phyloP scores from a whole-genome alignment of 2,888 invertebrate genomes.

The Drosophila longiperda region DNA sequence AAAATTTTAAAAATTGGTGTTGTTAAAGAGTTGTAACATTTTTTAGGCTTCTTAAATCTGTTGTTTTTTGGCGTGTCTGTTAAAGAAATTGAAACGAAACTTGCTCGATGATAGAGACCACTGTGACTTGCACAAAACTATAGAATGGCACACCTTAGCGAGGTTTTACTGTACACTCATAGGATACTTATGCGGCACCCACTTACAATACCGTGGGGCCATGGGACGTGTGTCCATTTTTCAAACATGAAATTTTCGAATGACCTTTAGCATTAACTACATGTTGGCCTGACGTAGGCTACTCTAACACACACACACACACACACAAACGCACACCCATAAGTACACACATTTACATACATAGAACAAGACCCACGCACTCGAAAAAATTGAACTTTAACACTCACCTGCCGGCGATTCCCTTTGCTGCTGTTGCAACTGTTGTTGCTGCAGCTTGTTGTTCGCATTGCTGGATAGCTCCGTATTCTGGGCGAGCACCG shows the following conservation, averaged over 20 bases:
- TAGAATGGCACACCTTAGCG: background rate
- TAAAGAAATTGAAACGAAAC: background rate
- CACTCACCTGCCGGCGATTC: slow-evolving; percentile 74
- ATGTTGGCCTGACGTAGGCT: slow-evolving; percentile 49
- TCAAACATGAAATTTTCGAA: slow-evolving; percentile 73
- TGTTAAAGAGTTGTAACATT: background rate
- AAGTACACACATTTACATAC: background rate
- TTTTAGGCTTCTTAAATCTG: background rate
- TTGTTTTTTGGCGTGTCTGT: background rate
- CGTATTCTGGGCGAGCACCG: slow-evolving; percentile 84
- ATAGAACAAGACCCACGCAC: slow-evolving; percentile 43
- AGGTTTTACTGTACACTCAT: slow-evolving; percentile 30
- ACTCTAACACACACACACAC: slow-evolving; percentile 10
- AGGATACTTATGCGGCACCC: slow-evolving; percentile 44
- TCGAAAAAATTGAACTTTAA: slow-evolving; percentile 59
- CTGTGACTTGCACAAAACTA: background rate
- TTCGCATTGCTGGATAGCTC: slow-evolving; percentile 80
- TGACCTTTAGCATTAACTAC: slow-evolving; percentile 75
- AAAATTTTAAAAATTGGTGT: background rate
- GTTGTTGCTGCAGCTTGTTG: slow-evolving; percentile 63
- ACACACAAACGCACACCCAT: background rate
- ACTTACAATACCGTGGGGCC: slow-evolving; percentile 11
- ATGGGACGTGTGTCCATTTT: slow-evolving; percentile 55
- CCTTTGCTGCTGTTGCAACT: slow-evolving; percentile 57
- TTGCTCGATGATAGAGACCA: background rate